Conservation (phyloP, 2,888 invertebrate species). For the Didymodactylos carnosus region DNA sequence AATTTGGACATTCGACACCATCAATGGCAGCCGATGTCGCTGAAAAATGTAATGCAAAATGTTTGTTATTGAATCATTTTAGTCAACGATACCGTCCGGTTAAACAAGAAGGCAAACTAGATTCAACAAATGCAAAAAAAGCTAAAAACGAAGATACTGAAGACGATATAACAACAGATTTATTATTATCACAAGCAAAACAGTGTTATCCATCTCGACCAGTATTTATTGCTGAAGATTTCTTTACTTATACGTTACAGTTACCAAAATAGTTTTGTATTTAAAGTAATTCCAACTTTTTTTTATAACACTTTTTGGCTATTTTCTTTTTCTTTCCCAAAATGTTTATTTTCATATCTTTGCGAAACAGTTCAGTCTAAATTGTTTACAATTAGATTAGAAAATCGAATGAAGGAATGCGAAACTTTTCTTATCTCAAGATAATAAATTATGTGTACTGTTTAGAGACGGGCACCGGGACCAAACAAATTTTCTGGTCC, state of each 20-base stretch:
- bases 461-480: too few relatives aligned
- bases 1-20: constrained; percentile 37
- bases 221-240: constrained; percentile 19
- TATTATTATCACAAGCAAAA: constrained; percentile 18
- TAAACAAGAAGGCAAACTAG: not conserved
- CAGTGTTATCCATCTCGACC: constrained; percentile 15
- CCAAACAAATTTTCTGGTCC: too few relatives aligned
- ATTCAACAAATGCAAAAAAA: not conserved
- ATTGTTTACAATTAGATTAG: too few relatives aligned
- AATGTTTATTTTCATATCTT: too few relatives aligned
- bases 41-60: constrained; percentile 21
- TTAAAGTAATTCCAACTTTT: too few relatives aligned
- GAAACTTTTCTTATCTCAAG: too few relatives aligned
- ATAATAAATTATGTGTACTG: too few relatives aligned
- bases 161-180: constrained; percentile 16
- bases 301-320: too few relatives aligned
- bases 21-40: constrained; percentile 33
- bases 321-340: too few relatives aligned
- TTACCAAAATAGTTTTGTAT: not conserved
- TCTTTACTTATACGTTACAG: constrained; percentile 16
- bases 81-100: constrained; percentile 28
- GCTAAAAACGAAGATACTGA: not conserved
- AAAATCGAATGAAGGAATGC: too few relatives aligned
- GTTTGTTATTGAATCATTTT: constrained; percentile 33
- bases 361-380: too few relatives aligned